Base-by-base conservation (phyloP, 1,140 invertebrate species). In the Drosophila mayri region DNA sequence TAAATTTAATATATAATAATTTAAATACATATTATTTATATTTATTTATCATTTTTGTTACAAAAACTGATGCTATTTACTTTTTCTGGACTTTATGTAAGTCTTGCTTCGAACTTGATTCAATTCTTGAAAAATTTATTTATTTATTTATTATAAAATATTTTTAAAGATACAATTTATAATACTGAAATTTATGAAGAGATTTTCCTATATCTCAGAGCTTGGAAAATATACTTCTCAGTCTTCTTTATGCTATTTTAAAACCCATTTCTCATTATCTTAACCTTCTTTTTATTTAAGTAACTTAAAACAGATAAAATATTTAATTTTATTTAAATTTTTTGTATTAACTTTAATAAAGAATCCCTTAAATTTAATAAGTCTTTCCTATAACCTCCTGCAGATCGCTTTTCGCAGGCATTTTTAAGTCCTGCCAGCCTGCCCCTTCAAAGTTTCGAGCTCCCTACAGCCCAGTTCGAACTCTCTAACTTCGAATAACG, bases 401-500 rank as follows among this genome's bases (percentile, higher is more conserved):
- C 38, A 16, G 59, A 67, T 67, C 65, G 44, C 35, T 41, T 41
- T 38, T 30, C 20, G 11, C 37, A 14, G 4, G 5, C 12, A 41
- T 41, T 35, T 50, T 18, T 6, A 6, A 25, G 5, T 16, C n/a
- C 47, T 50, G 46, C 79, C 66, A 3, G 5, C 12, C 16, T 50
- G 41, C 79, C 66, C 49, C 57, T 76, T 28, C 28, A 30, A 30
- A 12, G n/a, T 54, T 76, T 86, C 79, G 64, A 71, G 60, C 20
- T 44, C 18, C 3, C 10, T 18, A 46, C 4, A 38, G 14, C 20
- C 20, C 25, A 57, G 8, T 65, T 74, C 73, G 68, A 64, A 76
- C 10, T 70, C 58, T 64, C 67, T 49, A 64, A 72, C 6, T 71
- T 79, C 83, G 76, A 88, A 72, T 22, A 80, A 72, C 59, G 72